A percentile compares a stretch with the other conserved stretches of the same genome.
phyloP scores from a whole-genome alignment of 1,140 invertebrate species.

The Hormaphis cornu region DNA sequence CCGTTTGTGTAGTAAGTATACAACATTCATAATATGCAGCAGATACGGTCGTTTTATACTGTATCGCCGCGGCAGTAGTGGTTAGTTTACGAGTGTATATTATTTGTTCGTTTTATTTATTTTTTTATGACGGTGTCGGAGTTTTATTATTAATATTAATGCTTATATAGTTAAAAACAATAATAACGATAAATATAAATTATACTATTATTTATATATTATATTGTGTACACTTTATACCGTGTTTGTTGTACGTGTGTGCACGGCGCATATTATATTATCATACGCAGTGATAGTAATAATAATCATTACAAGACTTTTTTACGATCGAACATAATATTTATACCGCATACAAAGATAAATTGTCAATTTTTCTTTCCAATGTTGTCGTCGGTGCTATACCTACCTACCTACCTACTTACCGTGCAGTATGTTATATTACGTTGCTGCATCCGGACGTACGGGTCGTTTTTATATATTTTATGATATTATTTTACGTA shows the following conservation, averaged over 20 bases:
- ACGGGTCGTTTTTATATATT: background rate
- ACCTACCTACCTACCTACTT: too few relatives aligned
- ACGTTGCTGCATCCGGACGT: too few relatives aligned
- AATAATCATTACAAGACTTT: slow-evolving; percentile 18
- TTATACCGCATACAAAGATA: background rate
- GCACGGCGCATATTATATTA: background rate
- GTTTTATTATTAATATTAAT: slow-evolving; percentile 1
- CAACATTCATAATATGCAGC: too few relatives aligned
- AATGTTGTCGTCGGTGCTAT: too few relatives aligned
- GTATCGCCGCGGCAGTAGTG: too few relatives aligned
- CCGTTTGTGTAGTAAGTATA: too few relatives aligned
- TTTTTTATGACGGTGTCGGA: background rate
- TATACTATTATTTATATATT: too few relatives aligned
- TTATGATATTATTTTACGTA: background rate
- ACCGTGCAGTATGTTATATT: too few relatives aligned
- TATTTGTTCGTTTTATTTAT: background rate
- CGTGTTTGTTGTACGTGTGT: too few relatives aligned
- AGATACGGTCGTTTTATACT: too few relatives aligned
- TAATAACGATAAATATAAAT: slow-evolving; percentile 5
- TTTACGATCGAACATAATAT: background rate
- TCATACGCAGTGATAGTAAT: background rate
- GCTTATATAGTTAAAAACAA: background rate
- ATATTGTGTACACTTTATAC: too few relatives aligned
- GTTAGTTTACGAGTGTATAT: background rate
- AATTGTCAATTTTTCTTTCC: too few relatives aligned